phyloP scores from a whole-genome alignment of 2,797 vertebrate genomes.

The Allobates femoralis region DNA sequence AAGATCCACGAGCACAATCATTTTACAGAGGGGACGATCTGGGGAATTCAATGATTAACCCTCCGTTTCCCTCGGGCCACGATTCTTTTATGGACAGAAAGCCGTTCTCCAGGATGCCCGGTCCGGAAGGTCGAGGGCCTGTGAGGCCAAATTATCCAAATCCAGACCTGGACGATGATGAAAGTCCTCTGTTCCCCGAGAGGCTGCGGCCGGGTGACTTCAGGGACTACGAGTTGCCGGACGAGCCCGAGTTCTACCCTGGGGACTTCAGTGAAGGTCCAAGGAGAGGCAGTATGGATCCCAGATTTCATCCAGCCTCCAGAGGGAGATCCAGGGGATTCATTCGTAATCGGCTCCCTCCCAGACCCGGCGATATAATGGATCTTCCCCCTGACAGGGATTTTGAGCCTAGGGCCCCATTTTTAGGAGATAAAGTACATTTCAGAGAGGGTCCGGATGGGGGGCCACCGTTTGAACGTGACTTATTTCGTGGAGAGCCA shows the following conservation, averaged over 20 bases:
- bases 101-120: not conserved
- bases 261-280: conserved; percentile 24
- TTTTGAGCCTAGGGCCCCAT: conserved; percentile 35
- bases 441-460: conserved; percentile 71
- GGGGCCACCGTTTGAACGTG: conserved; percentile 72
- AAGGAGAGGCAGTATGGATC: conserved; percentile 22
- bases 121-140: not conserved
- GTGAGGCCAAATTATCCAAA: not conserved
- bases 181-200: not conserved
- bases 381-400: conserved; percentile 70
- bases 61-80: not conserved
- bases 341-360: conserved; percentile 69
- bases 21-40: not conserved
- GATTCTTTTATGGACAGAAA: not conserved
- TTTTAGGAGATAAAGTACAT: conserved; percentile 47
- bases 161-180: not conserved
- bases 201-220: not conserved
- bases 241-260: not conserved
- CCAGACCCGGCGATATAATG: conserved; percentile 67
- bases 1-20: not conserved
- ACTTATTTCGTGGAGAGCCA: conserved; percentile 70
- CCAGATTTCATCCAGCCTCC: conserved; percentile 62
- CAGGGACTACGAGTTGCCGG: not conserved
- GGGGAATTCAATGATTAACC: not conserved
- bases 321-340: conserved; percentile 65